These are phyloP conservation scores for Morone chrysops DNA, from an alignment of 2,113 vertebrate genomes.

Conservation along the genomic window DNA sequence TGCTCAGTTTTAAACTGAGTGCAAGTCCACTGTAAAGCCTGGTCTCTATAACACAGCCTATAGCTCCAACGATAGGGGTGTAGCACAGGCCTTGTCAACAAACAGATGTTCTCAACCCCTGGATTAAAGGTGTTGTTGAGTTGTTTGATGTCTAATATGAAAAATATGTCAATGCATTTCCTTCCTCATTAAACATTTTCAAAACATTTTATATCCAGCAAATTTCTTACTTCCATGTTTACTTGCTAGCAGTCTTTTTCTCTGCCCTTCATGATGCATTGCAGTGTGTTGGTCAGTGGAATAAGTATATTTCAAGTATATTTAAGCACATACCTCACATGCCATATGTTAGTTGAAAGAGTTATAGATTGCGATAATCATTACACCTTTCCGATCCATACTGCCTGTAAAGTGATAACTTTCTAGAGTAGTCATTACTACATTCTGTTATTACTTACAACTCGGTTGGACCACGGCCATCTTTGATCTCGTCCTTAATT, in stretches of 20 bases:
- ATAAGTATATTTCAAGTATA: neutral
- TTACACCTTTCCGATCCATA: neutral
- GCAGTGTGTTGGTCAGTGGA: neutral
- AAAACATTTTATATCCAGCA: neutral
- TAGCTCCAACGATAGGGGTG: neutral
- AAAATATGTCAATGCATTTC: too few relatives aligned
- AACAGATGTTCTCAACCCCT: neutral
- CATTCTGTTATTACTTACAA: too few relatives aligned
- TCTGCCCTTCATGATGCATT: neutral
- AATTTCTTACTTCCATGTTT: neutral
- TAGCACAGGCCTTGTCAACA: neutral
- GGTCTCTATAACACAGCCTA: neutral
- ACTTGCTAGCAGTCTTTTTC: neutral
- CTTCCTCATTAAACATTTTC: neutral
- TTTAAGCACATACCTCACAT: neutral
- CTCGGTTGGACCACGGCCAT: too few relatives aligned
- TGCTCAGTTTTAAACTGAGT: slow-evolving; percentile 46
- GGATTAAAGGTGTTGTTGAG: neutral
- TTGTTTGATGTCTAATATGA: too few relatives aligned
- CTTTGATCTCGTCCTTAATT: too few relatives aligned
- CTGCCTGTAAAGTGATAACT: neutral
- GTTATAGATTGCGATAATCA: neutral
- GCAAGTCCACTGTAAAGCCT: slow-evolving; percentile 36
- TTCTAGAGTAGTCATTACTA: neutral
- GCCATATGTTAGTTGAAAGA: neutral